phyloP scores from a whole-genome alignment of 2,888 invertebrate genomes.

The Drosophila phalerata region DNA sequence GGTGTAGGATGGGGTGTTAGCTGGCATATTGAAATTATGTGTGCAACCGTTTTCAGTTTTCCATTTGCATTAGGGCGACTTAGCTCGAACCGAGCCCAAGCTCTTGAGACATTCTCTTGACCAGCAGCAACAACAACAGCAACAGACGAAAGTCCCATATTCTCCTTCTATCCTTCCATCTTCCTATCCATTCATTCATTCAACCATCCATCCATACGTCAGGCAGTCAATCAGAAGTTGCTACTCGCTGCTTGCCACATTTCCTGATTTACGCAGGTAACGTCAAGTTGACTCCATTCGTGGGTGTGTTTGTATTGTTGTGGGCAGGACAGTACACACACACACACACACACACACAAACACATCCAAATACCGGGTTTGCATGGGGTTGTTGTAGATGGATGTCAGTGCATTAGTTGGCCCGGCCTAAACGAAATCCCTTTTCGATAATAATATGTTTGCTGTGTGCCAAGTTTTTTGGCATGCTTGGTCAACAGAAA shows the following conservation, averaged over 20 bases:
- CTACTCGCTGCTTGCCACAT: slow-evolving; percentile 54
- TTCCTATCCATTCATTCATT: neutral
- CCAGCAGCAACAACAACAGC: slow-evolving; percentile 33
- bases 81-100: slow-evolving; percentile 32
- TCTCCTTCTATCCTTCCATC: neutral
- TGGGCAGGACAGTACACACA: slow-evolving; percentile 55
- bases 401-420: slow-evolving; percentile 64
- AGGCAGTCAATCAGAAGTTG: slow-evolving; percentile 71
- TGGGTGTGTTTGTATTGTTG: slow-evolving; percentile 72
- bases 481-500: slow-evolving; percentile 65
- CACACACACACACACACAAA: slow-evolving; percentile 24
- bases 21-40: slow-evolving; percentile 66
- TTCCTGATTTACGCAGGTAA: slow-evolving; percentile 81
- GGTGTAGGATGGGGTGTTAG: slow-evolving; percentile 9
- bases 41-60: slow-evolving; percentile 53
- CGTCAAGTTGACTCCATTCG: slow-evolving; percentile 59
- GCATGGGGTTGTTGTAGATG: slow-evolving; percentile 62
- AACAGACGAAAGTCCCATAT: slow-evolving; percentile 16
- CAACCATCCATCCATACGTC: slow-evolving; percentile 49
- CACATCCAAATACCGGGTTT: neutral
- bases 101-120: slow-evolving; percentile 64
- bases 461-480: slow-evolving; percentile 48
- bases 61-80: slow-evolving; percentile 66
- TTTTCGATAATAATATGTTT: slow-evolving; percentile 57
- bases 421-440: slow-evolving; percentile 56